These are phyloP conservation scores for Conistra vaccinii DNA, from an alignment of 2,888 invertebrate species.

Conservation along the genomic window DNA sequence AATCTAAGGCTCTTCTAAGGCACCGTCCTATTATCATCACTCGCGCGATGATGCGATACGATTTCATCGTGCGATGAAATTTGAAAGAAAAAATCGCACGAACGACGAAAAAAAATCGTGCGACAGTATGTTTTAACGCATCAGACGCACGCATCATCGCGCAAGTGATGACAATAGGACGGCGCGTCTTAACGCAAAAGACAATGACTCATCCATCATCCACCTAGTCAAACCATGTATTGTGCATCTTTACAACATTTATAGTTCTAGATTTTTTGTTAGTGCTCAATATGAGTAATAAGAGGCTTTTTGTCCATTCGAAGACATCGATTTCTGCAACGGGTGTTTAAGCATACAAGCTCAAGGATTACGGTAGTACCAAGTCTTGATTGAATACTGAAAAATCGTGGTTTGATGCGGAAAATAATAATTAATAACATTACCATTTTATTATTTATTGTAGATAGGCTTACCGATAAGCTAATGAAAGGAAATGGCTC, in stretches of 20 bases:
- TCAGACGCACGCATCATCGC: too few relatives aligned
- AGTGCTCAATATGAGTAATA: neutral
- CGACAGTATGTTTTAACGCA: too few relatives aligned
- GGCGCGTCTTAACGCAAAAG: neutral
- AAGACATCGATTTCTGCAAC: neutral
- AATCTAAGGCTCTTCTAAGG: neutral
- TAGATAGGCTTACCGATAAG: conserved; percentile 14
- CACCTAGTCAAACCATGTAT: too few relatives aligned
- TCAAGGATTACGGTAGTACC: too few relatives aligned
- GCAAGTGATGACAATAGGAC: too few relatives aligned
- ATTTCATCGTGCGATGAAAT: too few relatives aligned
- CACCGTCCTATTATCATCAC: too few relatives aligned
- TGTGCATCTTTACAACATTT: neutral
- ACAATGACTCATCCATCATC: neutral
- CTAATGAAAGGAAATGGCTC: conserved; percentile 47
- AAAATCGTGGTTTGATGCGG: neutral
- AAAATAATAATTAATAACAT: conserved; percentile 8
- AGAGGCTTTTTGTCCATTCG: neutral
- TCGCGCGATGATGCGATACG: too few relatives aligned
- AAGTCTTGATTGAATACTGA: neutral
- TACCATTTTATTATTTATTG: conserved; percentile 20
- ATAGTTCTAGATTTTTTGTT: neutral
- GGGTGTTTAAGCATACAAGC: neutral
- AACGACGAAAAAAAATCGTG: too few relatives aligned
- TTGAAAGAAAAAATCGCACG: too few relatives aligned